phyloP scores from a whole-genome alignment of 2,888 invertebrate species.

The Clunio marinus region DNA sequence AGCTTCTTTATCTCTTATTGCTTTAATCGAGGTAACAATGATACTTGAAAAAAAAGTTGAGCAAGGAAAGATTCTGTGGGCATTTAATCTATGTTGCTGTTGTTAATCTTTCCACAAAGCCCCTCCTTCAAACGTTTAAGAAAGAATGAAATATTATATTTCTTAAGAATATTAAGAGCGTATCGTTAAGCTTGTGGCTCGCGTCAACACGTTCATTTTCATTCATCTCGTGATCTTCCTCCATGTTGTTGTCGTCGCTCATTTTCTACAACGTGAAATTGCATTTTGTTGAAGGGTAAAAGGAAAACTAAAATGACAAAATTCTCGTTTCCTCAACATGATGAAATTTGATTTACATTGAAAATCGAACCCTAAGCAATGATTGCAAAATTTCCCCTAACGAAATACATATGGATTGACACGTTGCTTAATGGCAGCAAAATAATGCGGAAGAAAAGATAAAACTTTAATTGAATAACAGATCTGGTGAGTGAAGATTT shows the following conservation, averaged over 20 bases:
- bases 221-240: background rate
- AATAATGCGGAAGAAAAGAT: slow-evolving; percentile 33
- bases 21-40: slow-evolving; percentile 33
- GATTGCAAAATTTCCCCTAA: slow-evolving; percentile 8
- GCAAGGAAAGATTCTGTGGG: background rate
- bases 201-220: slow-evolving; percentile 21
- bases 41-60: slow-evolving; percentile 19
- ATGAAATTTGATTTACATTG: background rate
- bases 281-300: background rate
- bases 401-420: slow-evolving; percentile 5
- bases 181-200: slow-evolving; percentile 10
- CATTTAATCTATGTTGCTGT: slow-evolving; percentile 19
- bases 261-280: background rate
- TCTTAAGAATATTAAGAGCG: slow-evolving; percentile 14
- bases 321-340: background rate
- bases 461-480: too few species aligned
- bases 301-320: too few species aligned
- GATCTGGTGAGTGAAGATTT: background rate
- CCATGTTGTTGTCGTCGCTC: background rate
- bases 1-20: slow-evolving; percentile 36
- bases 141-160: slow-evolving; percentile 30
- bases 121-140: background rate
- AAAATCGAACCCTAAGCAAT: background rate
- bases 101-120: slow-evolving; percentile 27
- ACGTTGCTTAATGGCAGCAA: background rate